Evolutionary conservation across 2,113 vertebrate genomes (phyloP), one percentile per base, ranked within the genome.

Genomic region (Abramis brama): DNA sequence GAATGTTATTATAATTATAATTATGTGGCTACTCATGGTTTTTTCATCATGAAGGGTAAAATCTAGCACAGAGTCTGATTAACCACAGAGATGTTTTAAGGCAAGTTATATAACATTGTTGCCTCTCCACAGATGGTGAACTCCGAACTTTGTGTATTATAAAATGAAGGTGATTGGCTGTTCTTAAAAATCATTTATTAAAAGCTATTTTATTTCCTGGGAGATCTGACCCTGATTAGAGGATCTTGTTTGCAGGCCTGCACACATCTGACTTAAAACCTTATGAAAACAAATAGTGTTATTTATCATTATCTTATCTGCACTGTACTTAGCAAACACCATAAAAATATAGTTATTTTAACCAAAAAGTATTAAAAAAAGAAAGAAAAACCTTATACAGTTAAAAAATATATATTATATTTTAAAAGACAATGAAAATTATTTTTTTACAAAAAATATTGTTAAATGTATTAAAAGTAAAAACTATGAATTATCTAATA

Each of bases 91-190:
- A 80, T 80, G 57, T 62, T 19, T 43, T 25, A 59, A 59, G 11
- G 12, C 33, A n/a, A 25, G 12, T 62, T 55, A 25, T 64, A 47
- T 80, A 64, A 80, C 23, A 4, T 7, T n/a, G 23, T 45, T 45
- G 39, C 47, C 6, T 80, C 79, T 64, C 13, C 62, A 80, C 77
- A 79, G 57, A 79, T 79, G 57, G 33, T 45, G 13, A 64, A 25
- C 43, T 75, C 8, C 3, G 12, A 62, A 79, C 59, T 47, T 64
- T 43, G 12, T 45, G 7, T 27, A 45, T 62, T 45, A 11, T 80
- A 30, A 81, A 43, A 66, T 7, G 0, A 47, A 81, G 36, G 33
- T 15, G 6, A 78, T 27, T 47, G 59, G 13, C n/a, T 27, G n/a
- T 45, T 79, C 27, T 6, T 60, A 25, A 60, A 4, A 43, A 39